Base-by-base conservation (phyloP, 2,797 vertebrate genomes). In the Microtus agrestis region DNA sequence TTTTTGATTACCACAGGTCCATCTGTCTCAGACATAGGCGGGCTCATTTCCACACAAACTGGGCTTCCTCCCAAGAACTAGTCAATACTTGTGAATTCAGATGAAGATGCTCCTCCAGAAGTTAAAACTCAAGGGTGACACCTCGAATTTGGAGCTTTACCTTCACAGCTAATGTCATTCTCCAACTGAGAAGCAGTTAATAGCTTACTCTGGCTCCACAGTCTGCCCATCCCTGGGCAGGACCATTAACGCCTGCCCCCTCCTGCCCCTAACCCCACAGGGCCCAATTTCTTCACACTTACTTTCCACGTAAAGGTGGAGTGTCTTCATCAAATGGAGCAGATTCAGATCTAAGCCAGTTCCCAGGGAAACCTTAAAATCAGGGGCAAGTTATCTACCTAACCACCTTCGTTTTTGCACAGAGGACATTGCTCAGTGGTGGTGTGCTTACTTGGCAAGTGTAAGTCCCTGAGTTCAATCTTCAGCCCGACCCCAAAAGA, bases 51-150 rank as follows among this genome's bases (percentile, higher is more conserved):
- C 2, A 23, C 25, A 76, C 67, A 91, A 31, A 48, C 96, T 96
- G 88, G 85, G 92, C 89, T 79, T 87, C 54, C 81, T 94, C 91
- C 94, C 94, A 96, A 96, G 85, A 97, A 96, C 43, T n/a, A 27
- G 54, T 88, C 77, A 51, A 87, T 90, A 86, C 93, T 89, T 86
- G 51, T 76, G 90, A 95, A 86, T 90, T 92, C 37, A 91, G 85
- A 94, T 78, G 63, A 95, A 90, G 85, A 87, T 0, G n/a, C 19
- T 67, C 74, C 73, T 91, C 81, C 89, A 61, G 80, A 91, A 87
- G 94, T 91, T 78, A 77, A 95, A 81, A 91, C 73, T 84, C 27
- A 65, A 88, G 93, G 37, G 43, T n/a, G 10, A 87, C 21, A 59
- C 43, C 86, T 85, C 93, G 40, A 77, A 87, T 46, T 54, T 81